Evolutionary conservation across 2,113 vertebrate species (phyloP), one percentile per base, ranked within the genome.

Genomic region (Ascaphus truei): DNA sequence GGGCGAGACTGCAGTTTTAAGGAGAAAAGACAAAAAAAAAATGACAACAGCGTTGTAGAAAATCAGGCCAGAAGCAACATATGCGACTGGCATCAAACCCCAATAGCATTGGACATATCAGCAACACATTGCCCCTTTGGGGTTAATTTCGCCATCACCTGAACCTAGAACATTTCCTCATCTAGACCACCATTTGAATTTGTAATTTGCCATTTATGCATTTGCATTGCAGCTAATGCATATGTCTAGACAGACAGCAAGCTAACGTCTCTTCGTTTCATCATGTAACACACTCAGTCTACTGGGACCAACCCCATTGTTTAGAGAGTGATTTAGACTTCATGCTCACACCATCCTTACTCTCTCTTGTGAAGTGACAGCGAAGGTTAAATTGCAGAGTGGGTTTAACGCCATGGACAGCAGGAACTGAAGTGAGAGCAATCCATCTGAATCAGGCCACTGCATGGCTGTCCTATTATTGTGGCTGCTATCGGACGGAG

Each of bases 211-310:
- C 30, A 30, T 30, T 36, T 45, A 52, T 64, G 52, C 31, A 64
- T 64, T 39, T 65, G 62, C 62, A 52, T 65, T 39, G 62, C 62
- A 65, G 62, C 25, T 65, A 65, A 39, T 65, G 62, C 22, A n/a
- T n/a, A 34, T 65, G 62, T 65, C 47, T 65, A 53, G 47, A 52
- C 47, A 65, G 43, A 65, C 47, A 50, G 62, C 47, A 65, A 52
- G 53, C 45, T 27, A 22, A 23, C 7, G 29, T 16, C n/a, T 23
- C 62, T 65, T 52, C 53, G 62, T 65, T 53, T 34, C 47, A 37
- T 34, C 62, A 37, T 53, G 48, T 65, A 65, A 64, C 62, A 37
- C 47, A 12, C 62, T 2, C 37, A 16, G 47, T 48, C 36, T 52
- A 39, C 22, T 15, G 48, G 48, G 62, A 65, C 37, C 62, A 64